These are phyloP conservation scores for Ditylenchus weischeri DNA, from an alignment of 2,888 invertebrate species.

Conservation along the genomic window DNA sequence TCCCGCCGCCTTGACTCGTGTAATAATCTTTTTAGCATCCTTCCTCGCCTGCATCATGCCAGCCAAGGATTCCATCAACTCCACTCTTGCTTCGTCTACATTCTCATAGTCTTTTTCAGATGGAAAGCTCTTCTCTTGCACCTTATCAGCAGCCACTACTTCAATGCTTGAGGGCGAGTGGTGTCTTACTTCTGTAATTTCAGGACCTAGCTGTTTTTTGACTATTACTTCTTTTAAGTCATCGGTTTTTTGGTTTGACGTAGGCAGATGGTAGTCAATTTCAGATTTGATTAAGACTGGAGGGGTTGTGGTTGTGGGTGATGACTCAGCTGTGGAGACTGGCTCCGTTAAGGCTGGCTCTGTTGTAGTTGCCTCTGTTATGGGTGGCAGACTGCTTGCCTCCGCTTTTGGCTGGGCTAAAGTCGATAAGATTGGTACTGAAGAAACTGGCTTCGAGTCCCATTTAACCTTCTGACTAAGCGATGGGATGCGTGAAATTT, in stretches of 20 bases:
- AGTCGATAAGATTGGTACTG: neutral
- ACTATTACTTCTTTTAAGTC: too few species aligned
- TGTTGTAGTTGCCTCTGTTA: neutral
- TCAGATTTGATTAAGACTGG: neutral
- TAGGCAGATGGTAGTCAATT: neutral
- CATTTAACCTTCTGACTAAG: slow-evolving; percentile 9
- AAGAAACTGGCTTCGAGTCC: neutral
- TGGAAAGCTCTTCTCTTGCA: neutral
- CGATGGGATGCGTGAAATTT: slow-evolving; percentile 3
- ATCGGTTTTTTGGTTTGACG: too few species aligned
- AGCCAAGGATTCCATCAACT: slow-evolving; percentile 26
- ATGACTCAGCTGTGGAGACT: neutral
- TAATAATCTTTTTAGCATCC: slow-evolving; percentile 27
- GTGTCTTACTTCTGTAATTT: too few species aligned
- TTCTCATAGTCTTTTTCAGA: slow-evolving; percentile 1
- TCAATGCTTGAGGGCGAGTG: neutral
- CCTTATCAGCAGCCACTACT: neutral
- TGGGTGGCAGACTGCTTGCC: neutral
- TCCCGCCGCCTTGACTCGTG: slow-evolving; percentile 22
- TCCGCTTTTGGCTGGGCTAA: neutral
- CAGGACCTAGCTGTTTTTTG: too few species aligned
- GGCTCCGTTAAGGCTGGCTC: neutral
- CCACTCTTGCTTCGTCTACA: slow-evolving; percentile 16
- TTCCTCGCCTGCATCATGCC: slow-evolving; percentile 26
- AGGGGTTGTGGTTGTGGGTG: too few species aligned